Evolutionary conservation across 2,113 vertebrate species (phyloP).

Genomic region (Thymallus thymallus): DNA sequence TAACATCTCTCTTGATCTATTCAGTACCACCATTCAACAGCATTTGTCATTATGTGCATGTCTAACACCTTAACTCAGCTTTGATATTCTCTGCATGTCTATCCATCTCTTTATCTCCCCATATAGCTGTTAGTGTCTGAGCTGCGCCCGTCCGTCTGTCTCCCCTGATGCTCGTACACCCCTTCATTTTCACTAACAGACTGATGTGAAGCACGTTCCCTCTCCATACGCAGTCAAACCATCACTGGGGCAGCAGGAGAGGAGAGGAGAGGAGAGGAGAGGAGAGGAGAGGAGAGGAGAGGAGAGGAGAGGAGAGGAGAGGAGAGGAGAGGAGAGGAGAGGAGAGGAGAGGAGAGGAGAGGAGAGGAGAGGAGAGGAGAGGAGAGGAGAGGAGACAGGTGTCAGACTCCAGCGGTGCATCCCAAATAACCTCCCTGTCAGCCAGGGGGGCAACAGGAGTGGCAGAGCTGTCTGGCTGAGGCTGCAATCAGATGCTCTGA

Average conservation of each 20-base stretch:
- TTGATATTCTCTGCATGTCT: constrained; percentile 11
- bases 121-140: constrained; percentile 26
- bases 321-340: not conserved
- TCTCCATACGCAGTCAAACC: constrained; percentile 25
- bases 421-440: constrained; percentile 56
- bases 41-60: not conserved
- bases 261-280: not conserved
- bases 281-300: too few species aligned
- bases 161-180: constrained; percentile 16
- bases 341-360: not conserved
- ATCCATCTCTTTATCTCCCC: constrained; percentile 33
- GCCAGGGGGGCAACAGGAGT: constrained; percentile 40
- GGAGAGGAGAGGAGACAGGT: constrained; percentile 48
- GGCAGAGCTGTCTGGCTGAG: constrained; percentile 12
- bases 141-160: constrained; percentile 28
- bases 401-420: constrained; percentile 52
- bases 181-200: constrained; percentile 49
- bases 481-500: constrained; percentile 23
- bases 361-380: constrained; percentile 9
- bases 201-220: constrained; percentile 54
- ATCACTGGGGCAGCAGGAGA: constrained; percentile 42
- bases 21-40: not conserved
- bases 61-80: too few species aligned
- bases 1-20: too few species aligned
- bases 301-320: not conserved